Evolutionary conservation across 2,888 invertebrate species (phyloP).

Genomic region (Marronus borbonicus): DNA sequence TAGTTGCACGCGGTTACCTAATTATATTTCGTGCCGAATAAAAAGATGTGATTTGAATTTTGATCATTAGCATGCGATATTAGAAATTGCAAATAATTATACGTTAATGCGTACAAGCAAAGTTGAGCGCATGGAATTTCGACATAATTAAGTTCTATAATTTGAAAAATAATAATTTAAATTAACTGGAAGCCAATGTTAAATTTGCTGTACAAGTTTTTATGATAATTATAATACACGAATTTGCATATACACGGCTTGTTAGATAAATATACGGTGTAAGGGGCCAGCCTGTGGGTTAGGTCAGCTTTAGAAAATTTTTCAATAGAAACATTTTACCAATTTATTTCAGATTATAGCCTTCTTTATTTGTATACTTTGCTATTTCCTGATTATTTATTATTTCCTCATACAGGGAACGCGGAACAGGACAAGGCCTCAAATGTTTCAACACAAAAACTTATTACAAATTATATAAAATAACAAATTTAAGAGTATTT

Average conservation of each 20-base stretch:
- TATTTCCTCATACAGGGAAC: no score
- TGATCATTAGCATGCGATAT: constrained; percentile 37
- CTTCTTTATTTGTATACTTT: no score
- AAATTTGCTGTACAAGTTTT: constrained; percentile 4
- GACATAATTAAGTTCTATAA: constrained; percentile 6
- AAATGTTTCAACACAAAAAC: no score
- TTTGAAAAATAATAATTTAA: not conserved
- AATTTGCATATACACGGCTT: not conserved
- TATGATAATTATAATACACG: not conserved
- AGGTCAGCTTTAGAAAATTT: no score
- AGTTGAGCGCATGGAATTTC: not conserved
- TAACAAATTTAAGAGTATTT: no score
- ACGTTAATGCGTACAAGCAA: not conserved
- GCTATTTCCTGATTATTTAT: no score
- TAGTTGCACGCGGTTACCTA: constrained; percentile 24
- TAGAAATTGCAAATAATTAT: constrained; percentile 33
- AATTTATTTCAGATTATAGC: no score
- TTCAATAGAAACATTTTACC: no score
- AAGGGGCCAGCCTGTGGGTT: no score
- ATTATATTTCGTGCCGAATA: constrained; percentile 27
- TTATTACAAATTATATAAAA: no score
- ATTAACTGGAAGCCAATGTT: not conserved
- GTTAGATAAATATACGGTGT: not conserved
- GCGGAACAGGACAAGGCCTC: no score
- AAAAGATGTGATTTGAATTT: constrained; percentile 32